Base-by-base conservation (phyloP, 1,140 invertebrate genomes). In the Xylocopa sonorina region DNA sequence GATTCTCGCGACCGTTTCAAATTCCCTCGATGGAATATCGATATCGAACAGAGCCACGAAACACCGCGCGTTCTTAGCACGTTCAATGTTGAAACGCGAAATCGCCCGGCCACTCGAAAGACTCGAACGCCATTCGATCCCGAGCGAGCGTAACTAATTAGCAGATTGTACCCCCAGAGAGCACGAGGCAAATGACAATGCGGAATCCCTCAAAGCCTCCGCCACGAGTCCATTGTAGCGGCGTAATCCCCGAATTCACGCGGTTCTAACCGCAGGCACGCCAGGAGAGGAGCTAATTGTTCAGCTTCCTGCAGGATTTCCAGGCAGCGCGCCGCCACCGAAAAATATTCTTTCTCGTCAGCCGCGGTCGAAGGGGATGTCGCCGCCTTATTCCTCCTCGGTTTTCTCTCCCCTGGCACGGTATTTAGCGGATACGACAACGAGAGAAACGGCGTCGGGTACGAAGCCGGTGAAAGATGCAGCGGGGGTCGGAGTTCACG, bases 181-280 rank as follows among this genome's bases (percentile, higher is more conserved):
- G 10, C 16, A 27, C 51, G 41, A 7, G 48, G 14, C 62, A 48
- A 48, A 21, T 48, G 12, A 18, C 48, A 50, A 50, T 10, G 48
- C 6, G 48, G 48, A 21, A n/a, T 38, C 12, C 18, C 43, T 27
- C 9, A 10, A 58, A 41, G 53, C 51, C 51, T 18, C 51, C 34
- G 32, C 21, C 7, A 4, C 6, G 0, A 7, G 24, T 29, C 51
- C 38, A 71, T 71, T 71, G 68, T 71, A 38, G 68, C 48, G 6
- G 3, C 24, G 38, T 72, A 72, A 72, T 72, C 68, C n/a, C 27
- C 27, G 53, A 72, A 58, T 58, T 72, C 55, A 48, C 55, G 41
- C 12, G 24, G 38, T 57, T 24, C 24, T 53, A 53, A 53, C 38
- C 32, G 3, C 50, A 18, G 16, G 53, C 21, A 12, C 24, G 51